phyloP scores from a whole-genome alignment of 2,888 invertebrate genomes.

The Cheilosia soror region DNA sequence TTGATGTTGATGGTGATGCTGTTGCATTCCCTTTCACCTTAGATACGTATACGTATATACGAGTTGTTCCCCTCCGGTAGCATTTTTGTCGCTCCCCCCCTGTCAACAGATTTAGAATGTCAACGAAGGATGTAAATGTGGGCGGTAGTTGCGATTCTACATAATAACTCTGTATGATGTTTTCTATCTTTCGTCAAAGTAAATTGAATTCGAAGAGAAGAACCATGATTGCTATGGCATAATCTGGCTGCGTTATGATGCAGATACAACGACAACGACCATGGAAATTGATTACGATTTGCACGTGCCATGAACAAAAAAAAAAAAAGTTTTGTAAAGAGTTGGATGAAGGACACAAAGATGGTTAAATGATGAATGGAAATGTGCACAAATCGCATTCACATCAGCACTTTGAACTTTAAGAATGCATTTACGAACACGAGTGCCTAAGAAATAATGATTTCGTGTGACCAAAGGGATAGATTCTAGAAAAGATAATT shows the following conservation, averaged over 20 bases:
- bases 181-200: slow-evolving; percentile 51
- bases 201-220: slow-evolving; percentile 63
- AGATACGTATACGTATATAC: background rate
- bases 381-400: no score
- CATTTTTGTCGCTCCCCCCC: slow-evolving; percentile 27
- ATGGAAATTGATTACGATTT: slow-evolving; percentile 58
- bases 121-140: slow-evolving; percentile 53
- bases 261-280: slow-evolving; percentile 12
- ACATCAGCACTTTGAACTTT: no score
- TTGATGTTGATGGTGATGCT: slow-evolving; percentile 26
- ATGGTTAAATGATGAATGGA: no score
- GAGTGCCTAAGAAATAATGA: no score
- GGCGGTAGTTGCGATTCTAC: background rate
- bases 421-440: no score
- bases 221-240: slow-evolving; percentile 59
- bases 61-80: slow-evolving; percentile 1
- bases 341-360: no score
- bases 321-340: no score
- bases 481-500: no score
- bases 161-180: background rate
- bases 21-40: slow-evolving; percentile 44
- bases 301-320: background rate
- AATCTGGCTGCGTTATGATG: slow-evolving; percentile 58
- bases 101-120: slow-evolving; percentile 69
- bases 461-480: no score